These are phyloP conservation scores for Hystrix brachyura DNA, from an alignment of 2,113 vertebrate species.

Conservation along the genomic window DNA sequence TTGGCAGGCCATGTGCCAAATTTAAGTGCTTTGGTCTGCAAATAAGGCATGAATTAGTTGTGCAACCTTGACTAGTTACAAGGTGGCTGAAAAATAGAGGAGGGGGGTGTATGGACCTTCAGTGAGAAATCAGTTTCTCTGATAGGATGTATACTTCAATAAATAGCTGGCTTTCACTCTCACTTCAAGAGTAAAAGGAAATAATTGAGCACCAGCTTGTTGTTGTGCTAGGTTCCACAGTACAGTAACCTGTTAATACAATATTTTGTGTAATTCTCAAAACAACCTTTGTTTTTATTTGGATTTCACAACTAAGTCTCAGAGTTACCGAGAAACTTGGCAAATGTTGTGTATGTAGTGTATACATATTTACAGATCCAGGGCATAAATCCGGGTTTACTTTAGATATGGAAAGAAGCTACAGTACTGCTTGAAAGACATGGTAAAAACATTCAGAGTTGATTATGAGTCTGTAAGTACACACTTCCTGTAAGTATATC, in stretches of 20 bases:
- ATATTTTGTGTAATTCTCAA: constrained; percentile 37
- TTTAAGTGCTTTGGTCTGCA: constrained; percentile 59
- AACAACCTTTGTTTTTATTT: constrained; percentile 23
- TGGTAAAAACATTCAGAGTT: constrained; percentile 36
- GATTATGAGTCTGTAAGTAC: background rate
- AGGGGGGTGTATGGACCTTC: constrained; percentile 28
- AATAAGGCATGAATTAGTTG: constrained; percentile 56
- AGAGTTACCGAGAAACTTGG: constrained; percentile 46
- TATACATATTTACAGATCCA: background rate
- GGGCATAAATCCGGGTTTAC: background rate
- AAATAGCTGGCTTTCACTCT: constrained; percentile 43
- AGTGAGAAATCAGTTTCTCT: constrained; percentile 5
- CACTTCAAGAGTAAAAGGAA: constrained; percentile 25
- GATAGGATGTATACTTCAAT: background rate
- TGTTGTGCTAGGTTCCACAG: background rate
- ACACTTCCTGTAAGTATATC: constrained; percentile 21
- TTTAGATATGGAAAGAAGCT: constrained; percentile 41
- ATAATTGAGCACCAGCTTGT: constrained; percentile 21
- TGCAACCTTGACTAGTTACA: background rate
- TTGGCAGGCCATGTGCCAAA: constrained; percentile 6
- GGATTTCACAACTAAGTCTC: constrained; percentile 57
- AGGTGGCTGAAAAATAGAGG: background rate
- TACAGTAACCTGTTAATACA: background rate
- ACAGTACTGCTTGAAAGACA: constrained; percentile 16
- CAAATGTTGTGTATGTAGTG: background rate